A percentile compares a stretch with the other conserved stretches of the same genome.
Conservation (phyloP, 1,140 invertebrate species). For the Lasioglossum albipes region DNA sequence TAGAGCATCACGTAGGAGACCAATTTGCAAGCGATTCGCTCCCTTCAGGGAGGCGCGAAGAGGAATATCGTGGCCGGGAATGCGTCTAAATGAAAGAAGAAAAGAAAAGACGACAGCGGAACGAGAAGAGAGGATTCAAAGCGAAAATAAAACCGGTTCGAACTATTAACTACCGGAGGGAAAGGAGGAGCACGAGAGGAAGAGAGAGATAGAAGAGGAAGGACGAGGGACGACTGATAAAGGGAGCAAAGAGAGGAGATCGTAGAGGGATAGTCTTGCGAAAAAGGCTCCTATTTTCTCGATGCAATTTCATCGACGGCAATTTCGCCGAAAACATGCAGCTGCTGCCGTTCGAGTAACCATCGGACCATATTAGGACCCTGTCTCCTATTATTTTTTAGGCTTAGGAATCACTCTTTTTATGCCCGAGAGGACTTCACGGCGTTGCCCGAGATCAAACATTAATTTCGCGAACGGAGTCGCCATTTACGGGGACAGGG, state of each 20-base stretch:
- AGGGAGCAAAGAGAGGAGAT: background rate
- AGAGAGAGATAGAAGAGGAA: background rate
- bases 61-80: background rate
- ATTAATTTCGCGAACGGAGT: slow-evolving; percentile 56
- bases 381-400: slow-evolving; percentile 42
- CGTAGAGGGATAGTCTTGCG: slow-evolving; percentile 7
- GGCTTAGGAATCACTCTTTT: slow-evolving; percentile 19
- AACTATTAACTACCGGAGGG: slow-evolving; percentile 20
- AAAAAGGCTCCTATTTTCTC: slow-evolving; percentile 34
- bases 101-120: slow-evolving; percentile 6
- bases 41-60: slow-evolving; percentile 16
- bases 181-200: background rate
- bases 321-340: slow-evolving; percentile 63
- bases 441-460: slow-evolving; percentile 50
- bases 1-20: background rate
- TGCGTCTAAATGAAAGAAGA: background rate
- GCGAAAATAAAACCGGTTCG: slow-evolving; percentile 41
- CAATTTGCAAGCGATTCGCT: slow-evolving; percentile 37
- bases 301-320: slow-evolving; percentile 50
- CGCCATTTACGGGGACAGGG: slow-evolving; percentile 20
- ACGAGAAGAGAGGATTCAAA: slow-evolving; percentile 25
- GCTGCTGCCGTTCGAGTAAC: slow-evolving; percentile 55
- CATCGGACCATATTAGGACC: slow-evolving; percentile 48
- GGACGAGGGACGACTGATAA: background rate
- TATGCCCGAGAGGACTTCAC: slow-evolving; percentile 37